These are phyloP conservation scores for Stomorhina lunata DNA, from an alignment of 2,888 invertebrate species.

Conservation along the genomic window DNA sequence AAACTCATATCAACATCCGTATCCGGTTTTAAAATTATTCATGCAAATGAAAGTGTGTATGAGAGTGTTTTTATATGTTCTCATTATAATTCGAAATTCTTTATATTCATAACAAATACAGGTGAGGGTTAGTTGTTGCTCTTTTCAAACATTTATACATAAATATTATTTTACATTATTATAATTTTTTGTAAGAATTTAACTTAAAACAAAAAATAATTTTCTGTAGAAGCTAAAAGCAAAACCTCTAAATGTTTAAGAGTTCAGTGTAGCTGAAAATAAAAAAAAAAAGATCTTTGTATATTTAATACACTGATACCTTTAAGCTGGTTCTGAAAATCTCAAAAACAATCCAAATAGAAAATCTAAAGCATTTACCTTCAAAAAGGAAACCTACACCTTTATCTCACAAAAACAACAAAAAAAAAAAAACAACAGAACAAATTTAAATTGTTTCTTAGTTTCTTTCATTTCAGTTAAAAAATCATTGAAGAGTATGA, in stretches of 20 bases:
- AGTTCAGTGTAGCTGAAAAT: constrained; percentile 45
- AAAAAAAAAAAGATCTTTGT: constrained; percentile 36
- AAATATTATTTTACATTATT: constrained; percentile 21
- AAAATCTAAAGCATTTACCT: too few species aligned
- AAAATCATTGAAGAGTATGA: constrained; percentile 41
- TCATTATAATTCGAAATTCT: too few species aligned
- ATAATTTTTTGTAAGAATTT: background rate
- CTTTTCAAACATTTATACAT: background rate
- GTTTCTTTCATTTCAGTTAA: constrained; percentile 41
- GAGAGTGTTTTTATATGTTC: background rate
- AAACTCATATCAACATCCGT: constrained; percentile 1
- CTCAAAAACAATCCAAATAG: background rate
- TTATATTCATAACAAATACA: constrained; percentile 3
- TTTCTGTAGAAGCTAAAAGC: background rate
- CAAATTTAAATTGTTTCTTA: constrained; percentile 36
- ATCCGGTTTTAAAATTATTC: constrained; percentile 9
- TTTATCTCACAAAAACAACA: background rate
- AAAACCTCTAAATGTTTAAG: background rate
- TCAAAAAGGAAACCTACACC: background rate
- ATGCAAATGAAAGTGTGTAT: background rate
- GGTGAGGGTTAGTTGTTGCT: constrained; percentile 32
- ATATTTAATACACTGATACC: constrained; percentile 43
- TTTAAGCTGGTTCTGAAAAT: constrained; percentile 17
- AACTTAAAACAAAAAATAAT: background rate
- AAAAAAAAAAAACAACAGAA: background rate